phyloP scores from a whole-genome alignment of 1,140 invertebrate species.

The Mya arenaria region DNA sequence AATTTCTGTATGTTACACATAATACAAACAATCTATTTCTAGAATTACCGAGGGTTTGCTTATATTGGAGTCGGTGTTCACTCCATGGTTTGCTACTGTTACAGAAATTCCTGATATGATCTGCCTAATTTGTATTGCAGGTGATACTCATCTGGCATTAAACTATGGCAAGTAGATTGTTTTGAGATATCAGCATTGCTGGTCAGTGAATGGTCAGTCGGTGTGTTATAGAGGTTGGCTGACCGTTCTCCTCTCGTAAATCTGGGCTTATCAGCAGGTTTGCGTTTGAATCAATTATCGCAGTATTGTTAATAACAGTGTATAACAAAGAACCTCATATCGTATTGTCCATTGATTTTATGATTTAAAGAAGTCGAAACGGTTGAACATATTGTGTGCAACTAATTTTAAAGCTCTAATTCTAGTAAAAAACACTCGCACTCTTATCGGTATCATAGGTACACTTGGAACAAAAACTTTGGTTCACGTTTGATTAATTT shows the following conservation, averaged over 20 bases:
- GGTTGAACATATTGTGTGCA: too few relatives aligned
- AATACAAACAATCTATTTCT: conserved; percentile 52
- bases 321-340: too few relatives aligned
- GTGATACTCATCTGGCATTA: not conserved
- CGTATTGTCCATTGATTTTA: too few relatives aligned
- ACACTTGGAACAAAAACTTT: too few relatives aligned
- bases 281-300: too few relatives aligned
- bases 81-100: not conserved
- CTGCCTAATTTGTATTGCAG: not conserved
- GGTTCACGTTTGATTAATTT: too few relatives aligned
- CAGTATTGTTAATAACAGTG: too few relatives aligned
- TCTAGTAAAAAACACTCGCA: too few relatives aligned
- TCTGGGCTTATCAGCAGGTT: conserved; percentile 52
- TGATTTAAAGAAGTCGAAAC: too few relatives aligned
- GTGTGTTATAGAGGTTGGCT: conserved; percentile 45
- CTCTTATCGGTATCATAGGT: too few relatives aligned
- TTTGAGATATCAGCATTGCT: not conserved
- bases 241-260: conserved; percentile 22
- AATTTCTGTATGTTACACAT: conserved; percentile 44
- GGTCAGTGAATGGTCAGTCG: conserved; percentile 27
- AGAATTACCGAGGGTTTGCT: conserved; percentile 11
- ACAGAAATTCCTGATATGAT: not conserved
- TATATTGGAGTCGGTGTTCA: conserved; percentile 8
- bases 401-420: too few relatives aligned
- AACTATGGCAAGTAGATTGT: not conserved